Evolutionary conservation across 2,113 vertebrate species (phyloP).

Genomic region (Dasyornis broadbenti): DNA sequence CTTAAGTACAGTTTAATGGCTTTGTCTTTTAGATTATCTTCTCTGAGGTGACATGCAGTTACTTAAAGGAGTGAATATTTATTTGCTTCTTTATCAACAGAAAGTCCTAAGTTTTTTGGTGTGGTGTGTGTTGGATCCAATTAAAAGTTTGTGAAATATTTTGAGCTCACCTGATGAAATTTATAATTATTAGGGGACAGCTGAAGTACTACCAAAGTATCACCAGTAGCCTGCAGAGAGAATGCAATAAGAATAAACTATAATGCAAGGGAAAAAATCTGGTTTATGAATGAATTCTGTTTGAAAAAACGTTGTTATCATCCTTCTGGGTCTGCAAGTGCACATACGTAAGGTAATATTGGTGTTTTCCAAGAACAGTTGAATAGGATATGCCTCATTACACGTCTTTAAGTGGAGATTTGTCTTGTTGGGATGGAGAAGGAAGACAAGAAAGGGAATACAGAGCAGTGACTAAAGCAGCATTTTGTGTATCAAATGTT

Average conservation of each 20-base stretch:
- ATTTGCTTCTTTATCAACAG: background rate
- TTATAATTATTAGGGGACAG: background rate
- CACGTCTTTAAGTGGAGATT: background rate
- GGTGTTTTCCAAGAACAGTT: background rate
- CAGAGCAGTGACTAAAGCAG: background rate
- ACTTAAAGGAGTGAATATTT: background rate
- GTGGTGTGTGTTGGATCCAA: background rate
- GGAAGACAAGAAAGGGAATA: background rate
- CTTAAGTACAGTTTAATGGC: background rate
- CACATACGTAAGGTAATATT: background rate
- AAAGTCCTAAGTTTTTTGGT: background rate
- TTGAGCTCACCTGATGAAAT: background rate
- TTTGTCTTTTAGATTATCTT: background rate
- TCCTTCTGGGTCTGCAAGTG: background rate
- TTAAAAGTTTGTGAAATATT: background rate
- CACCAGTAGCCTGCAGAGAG: background rate
- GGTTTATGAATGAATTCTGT: background rate
- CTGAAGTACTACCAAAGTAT: background rate
- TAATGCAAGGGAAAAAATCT: background rate
- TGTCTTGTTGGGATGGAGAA: background rate
- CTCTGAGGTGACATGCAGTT: background rate
- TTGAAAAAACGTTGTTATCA: background rate
- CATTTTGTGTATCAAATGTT: background rate
- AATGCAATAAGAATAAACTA: background rate
- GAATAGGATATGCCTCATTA: background rate